Evolutionary conservation across 2,797 vertebrate species (phyloP).

Genomic region (Diceros bicornis): DNA sequence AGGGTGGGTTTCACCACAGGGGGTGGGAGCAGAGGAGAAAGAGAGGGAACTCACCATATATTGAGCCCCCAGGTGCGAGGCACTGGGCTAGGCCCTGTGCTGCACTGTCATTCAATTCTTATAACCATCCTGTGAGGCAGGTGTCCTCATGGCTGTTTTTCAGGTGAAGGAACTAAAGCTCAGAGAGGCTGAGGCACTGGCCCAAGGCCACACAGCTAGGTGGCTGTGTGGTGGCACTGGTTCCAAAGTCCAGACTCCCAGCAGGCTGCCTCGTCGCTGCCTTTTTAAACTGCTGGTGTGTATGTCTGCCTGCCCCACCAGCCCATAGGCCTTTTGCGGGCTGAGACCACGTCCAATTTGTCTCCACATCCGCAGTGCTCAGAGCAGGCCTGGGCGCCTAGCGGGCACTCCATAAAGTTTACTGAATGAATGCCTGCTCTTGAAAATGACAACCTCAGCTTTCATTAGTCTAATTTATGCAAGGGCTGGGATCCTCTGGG

Average conservation of each 20-base stretch:
- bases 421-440: constrained; percentile 38
- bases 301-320: background rate
- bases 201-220: background rate
- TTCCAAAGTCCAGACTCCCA: background rate
- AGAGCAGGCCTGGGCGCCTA: background rate
- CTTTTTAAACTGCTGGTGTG: background rate
- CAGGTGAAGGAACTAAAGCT: background rate
- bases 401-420: background rate
- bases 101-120: background rate
- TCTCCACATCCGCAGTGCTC: background rate
- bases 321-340: background rate
- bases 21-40: background rate
- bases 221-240: background rate
- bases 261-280: background rate
- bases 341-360: background rate
- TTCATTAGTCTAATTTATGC: constrained; percentile 75
- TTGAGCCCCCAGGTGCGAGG: background rate
- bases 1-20: background rate
- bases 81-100: too few species aligned
- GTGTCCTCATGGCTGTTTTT: background rate
- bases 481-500: constrained; percentile 5
- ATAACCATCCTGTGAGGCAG: background rate
- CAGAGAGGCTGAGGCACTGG: background rate
- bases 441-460: constrained; percentile 30
- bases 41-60: background rate